Evolutionary conservation across 2,113 vertebrate species (phyloP), one percentile per base, ranked within the genome.

Genomic region (Cheirogaleus medius): DNA sequence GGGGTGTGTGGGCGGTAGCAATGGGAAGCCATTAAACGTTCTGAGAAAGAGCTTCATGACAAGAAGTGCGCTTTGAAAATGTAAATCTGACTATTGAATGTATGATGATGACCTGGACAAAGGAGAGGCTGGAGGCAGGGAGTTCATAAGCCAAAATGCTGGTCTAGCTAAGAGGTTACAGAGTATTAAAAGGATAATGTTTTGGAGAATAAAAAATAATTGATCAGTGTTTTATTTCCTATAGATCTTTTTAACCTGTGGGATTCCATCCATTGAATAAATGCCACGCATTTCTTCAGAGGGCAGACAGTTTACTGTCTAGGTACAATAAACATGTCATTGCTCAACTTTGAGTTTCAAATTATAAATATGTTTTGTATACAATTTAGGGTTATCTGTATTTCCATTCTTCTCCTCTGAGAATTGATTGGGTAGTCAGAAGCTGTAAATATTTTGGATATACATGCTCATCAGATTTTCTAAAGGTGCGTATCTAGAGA

Each of bases 1-100:
- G 21, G 0, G 0, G 18, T 44, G 14, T 37, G 7, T 17, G 34
- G 34, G 11, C 18, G 5, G 7, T 42, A 27, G 9, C 13, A 13
- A 23, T 3, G 37, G 6, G 54, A 94, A 95, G 25, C 2, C 68
- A 88, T 42, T 47, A 68, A 52, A 37, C 14, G 3, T 42, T 52
- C 85, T 63, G 27, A 73, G 64, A 83, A 76, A 5, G 18, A 87
- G 37, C 73, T 10, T 76, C n/a, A 49, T 54, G 12, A 66, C 49
- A 17, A 74, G 32, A 90, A 20, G 11, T 60, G 8, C 4, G 2
- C 37, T 93, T 77, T 90, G 23, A 42, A 91, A 93, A 89, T 81
- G 54, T 18, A 66, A 44, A 42, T 77, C 37, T 73, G 34, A 58
- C 18, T 60, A 20, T 10, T 60, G 6, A 60, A 21, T 52, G 1